A percentile compares a stretch with the other conserved stretches of the same genome.
Conservation (phyloP, 1,140 invertebrate species). For the Drosophila biarmipes region DNA sequence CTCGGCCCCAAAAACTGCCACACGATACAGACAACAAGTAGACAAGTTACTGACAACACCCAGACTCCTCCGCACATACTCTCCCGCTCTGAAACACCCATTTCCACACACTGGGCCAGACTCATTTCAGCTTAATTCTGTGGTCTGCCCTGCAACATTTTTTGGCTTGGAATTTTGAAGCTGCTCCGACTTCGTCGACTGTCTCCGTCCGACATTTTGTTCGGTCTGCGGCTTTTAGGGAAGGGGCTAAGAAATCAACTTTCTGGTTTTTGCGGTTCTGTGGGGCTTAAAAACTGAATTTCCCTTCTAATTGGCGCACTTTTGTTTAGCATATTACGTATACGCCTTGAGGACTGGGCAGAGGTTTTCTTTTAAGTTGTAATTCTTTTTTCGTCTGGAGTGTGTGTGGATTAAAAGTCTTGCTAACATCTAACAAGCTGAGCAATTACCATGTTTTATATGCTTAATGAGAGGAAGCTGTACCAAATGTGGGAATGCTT, state of each 20-base stretch:
- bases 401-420: slow-evolving; percentile 49
- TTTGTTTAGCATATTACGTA: slow-evolving; percentile 74
- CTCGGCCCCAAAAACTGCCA: slow-evolving; percentile 46
- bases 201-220: slow-evolving; percentile 50
- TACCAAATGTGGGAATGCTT: slow-evolving; percentile 11
- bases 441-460: slow-evolving; percentile 63
- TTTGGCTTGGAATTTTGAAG: slow-evolving; percentile 49
- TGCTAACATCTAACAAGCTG: slow-evolving; percentile 72
- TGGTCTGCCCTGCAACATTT: slow-evolving; percentile 58
- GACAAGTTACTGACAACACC: slow-evolving; percentile 74
- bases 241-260: slow-evolving; percentile 73
- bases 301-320: slow-evolving; percentile 79
- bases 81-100: slow-evolving; percentile 8
- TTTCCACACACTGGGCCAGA: slow-evolving; percentile 2
- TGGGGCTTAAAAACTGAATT: slow-evolving; percentile 73
- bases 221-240: slow-evolving; percentile 43
- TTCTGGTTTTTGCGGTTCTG: slow-evolving; percentile 71
- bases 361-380: slow-evolving; percentile 25
- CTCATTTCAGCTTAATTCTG: slow-evolving; percentile 68
- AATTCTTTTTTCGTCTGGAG: slow-evolving; percentile 9
- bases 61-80: slow-evolving; percentile 6
- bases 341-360: slow-evolving; percentile 34
- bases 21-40: slow-evolving; percentile 73
- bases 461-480: slow-evolving; percentile 32
- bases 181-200: slow-evolving; percentile 39